Percentiles rank a stretch among this genome's conserved stretches.
These are phyloP conservation scores for Cherax quadricarinatus DNA, from an alignment of 1,140 invertebrate species.

Conservation along the genomic window DNA sequence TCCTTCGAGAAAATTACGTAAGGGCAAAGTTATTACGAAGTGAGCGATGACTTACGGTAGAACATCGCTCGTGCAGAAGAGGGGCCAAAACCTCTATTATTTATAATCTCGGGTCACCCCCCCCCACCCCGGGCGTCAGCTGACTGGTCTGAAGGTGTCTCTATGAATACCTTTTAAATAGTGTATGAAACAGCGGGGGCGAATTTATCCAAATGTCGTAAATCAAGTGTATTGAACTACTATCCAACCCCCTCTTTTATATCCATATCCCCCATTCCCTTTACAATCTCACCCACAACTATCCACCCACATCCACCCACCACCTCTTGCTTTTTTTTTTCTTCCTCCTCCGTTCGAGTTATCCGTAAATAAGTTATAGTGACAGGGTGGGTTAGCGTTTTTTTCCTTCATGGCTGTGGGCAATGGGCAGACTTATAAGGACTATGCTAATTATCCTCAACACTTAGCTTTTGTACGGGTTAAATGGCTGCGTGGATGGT, in stretches of 20 bases:
- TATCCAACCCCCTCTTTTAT: no score
- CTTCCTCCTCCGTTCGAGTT: conserved; percentile 41
- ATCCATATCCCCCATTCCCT: no score
- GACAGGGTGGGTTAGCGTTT: conserved; percentile 62
- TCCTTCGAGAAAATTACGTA: conserved; percentile 60
- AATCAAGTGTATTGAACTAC: conserved; percentile 5
- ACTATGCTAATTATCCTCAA: conserved; percentile 66
- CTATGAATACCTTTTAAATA: conserved; percentile 54
- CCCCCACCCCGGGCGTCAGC: background rate
- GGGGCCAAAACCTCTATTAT: conserved; percentile 37
- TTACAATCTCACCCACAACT: no score
- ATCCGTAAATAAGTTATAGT: conserved; percentile 68
- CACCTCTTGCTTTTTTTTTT: background rate
- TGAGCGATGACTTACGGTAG: conserved; percentile 38
- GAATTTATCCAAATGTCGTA: conserved; percentile 50
- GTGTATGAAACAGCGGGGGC: conserved; percentile 40
- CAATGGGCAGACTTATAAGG: conserved; percentile 57
- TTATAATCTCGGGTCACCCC: conserved; percentile 28
- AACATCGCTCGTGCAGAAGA: background rate
- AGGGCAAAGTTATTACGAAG: conserved; percentile 34
- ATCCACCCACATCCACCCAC: no score
- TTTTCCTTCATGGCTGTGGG: conserved; percentile 25
- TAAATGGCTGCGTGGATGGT: conserved; percentile 46
- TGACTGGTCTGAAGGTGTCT: conserved; percentile 32
- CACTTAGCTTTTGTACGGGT: conserved; percentile 69